phyloP scores from a whole-genome alignment of 2,797 vertebrate species.

The Lithobates pipiens region DNA sequence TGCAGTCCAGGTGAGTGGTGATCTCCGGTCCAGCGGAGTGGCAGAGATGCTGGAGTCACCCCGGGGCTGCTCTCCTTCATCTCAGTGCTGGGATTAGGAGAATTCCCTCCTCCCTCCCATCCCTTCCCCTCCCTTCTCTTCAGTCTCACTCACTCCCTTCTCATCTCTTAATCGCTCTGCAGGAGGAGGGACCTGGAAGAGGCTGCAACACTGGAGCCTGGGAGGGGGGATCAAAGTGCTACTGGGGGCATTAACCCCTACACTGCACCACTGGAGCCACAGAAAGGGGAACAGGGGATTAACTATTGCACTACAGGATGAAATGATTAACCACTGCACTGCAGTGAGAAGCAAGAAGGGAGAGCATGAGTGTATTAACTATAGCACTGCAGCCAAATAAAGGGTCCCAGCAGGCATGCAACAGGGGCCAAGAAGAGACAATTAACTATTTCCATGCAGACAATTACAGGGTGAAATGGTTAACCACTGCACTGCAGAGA shows the following conservation, averaged over 20 bases:
- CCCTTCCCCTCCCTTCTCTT: conserved; percentile 10
- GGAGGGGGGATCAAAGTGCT: neutral
- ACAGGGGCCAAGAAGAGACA: neutral
- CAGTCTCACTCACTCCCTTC: conserved; percentile 46
- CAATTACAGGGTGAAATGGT: no score
- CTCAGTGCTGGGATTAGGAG: conserved; percentile 33
- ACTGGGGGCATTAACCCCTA: conserved; percentile 31
- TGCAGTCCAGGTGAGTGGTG: neutral
- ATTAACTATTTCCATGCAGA: no score
- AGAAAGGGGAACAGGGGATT: no score
- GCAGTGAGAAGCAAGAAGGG: neutral
- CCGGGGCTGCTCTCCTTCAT: conserved; percentile 32
- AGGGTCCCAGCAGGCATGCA: no score
- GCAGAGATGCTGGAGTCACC: conserved; percentile 25
- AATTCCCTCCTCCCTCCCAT: neutral
- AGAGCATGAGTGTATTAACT: neutral
- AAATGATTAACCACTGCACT: neutral
- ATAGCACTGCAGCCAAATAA: neutral
- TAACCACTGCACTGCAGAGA: conserved; percentile 19
- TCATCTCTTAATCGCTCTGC: conserved; percentile 56
- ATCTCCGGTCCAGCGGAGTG: conserved; percentile 25
- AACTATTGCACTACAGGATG: no score
- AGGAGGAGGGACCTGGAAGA: conserved; percentile 56
- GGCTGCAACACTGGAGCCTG: conserved; percentile 15
- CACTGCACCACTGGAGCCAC: conserved; percentile 3